phyloP scores from a whole-genome alignment of 1,140 invertebrate genomes.

The Saxidomus purpurata region DNA sequence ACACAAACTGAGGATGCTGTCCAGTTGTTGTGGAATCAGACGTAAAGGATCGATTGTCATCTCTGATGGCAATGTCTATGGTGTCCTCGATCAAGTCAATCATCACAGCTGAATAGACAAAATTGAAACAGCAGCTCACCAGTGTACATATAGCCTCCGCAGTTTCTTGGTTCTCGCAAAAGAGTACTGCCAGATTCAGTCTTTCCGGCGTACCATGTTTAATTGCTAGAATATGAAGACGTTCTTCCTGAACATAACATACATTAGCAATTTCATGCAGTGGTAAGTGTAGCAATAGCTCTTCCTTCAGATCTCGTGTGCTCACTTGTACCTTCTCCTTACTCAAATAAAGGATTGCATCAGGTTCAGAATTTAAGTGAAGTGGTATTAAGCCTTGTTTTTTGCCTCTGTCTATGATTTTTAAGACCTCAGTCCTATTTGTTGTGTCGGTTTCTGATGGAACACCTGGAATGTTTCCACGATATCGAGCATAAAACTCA shows the following conservation, averaged over 20 bases:
- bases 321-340: slow-evolving; percentile 82
- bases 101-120: slow-evolving; percentile 82
- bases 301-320: slow-evolving; percentile 76
- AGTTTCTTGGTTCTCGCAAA: slow-evolving; percentile 56
- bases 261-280: slow-evolving; percentile 85
- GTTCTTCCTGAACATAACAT: slow-evolving; percentile 86
- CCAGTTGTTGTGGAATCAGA: slow-evolving; percentile 3
- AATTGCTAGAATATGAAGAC: slow-evolving; percentile 82
- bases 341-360: slow-evolving; percentile 82
- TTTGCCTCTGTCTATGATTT: slow-evolving; percentile 85
- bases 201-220: slow-evolving; percentile 83
- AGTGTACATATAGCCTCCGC: slow-evolving; percentile 82
- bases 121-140: slow-evolving; percentile 82
- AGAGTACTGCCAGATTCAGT: slow-evolving; percentile 41
- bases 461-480: slow-evolving; percentile 83
- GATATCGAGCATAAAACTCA: slow-evolving; percentile 75
- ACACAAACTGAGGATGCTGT: slow-evolving; percentile 19
- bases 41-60: slow-evolving; percentile 27
- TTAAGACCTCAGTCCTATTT: slow-evolving; percentile 84
- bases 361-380: slow-evolving; percentile 73
- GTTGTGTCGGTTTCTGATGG: slow-evolving; percentile 83
- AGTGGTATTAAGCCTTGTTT: slow-evolving; percentile 81
- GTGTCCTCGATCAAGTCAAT: slow-evolving; percentile 78
- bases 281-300: slow-evolving; percentile 80
- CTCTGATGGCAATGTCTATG: slow-evolving; percentile 43